Conservation (phyloP, 2,888 invertebrate genomes). For the Blomia tropicalis region DNA sequence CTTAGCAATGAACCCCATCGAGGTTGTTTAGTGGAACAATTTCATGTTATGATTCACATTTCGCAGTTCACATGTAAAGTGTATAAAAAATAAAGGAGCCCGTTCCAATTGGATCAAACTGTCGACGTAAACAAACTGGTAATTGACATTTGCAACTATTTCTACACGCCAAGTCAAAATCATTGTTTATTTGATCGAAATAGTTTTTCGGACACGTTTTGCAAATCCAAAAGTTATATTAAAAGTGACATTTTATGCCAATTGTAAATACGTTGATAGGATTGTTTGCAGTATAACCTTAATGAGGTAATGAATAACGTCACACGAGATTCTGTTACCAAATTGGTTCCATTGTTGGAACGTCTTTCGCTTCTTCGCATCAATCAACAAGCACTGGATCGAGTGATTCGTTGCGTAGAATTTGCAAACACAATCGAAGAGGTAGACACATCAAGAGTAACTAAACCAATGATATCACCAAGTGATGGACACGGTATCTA, state of each 20-base stretch:
- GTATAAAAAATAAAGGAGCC: background rate
- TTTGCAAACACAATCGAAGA: background rate
- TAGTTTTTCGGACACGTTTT: background rate
- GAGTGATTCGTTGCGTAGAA: background rate
- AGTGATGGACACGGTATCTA: background rate
- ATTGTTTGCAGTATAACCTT: too few species aligned
- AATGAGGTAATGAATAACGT: too few species aligned
- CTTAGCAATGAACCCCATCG: too few species aligned
- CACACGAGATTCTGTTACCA: background rate
- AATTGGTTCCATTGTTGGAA: slow-evolving; percentile 8
- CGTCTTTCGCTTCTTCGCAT: slow-evolving; percentile 2
- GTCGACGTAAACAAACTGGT: slow-evolving; percentile 3
- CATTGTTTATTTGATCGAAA: background rate
- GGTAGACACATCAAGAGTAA: background rate
- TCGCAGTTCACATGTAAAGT: too few species aligned
- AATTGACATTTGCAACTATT: background rate
- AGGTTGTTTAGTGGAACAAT: background rate
- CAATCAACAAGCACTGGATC: slow-evolving; percentile 4
- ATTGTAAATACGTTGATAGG: too few species aligned
- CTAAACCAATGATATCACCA: slow-evolving; percentile 7
- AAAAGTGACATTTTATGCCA: too few species aligned
- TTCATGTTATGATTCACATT: slow-evolving; percentile 1
- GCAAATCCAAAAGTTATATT: background rate
- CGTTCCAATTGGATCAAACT: too few species aligned
- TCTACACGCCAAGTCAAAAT: too few species aligned